Percentiles rank a stretch among this genome's conserved stretches.
Evolutionary conservation across 1,140 invertebrate species (phyloP).

Genomic region (Nebria ingens): DNA sequence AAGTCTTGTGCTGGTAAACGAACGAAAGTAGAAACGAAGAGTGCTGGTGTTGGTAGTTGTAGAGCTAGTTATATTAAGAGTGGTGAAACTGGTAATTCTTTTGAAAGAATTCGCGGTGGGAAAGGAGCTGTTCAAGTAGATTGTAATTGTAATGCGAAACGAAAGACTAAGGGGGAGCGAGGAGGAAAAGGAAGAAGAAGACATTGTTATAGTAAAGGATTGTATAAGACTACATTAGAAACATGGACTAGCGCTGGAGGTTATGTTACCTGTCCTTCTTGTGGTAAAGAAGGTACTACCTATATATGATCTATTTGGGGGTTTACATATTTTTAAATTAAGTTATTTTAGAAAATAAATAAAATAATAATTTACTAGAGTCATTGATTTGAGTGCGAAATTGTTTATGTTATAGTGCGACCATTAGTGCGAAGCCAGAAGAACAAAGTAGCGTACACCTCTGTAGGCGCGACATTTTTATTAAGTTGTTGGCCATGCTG

Average conservation of each 20-base stretch:
- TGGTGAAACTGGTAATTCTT: no score
- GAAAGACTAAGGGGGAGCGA: no score
- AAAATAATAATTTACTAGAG: no score
- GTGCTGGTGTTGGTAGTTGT: no score
- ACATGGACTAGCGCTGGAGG: background rate
- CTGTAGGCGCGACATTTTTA: background rate
- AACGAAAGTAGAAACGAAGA: background rate
- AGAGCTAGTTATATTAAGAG: no score
- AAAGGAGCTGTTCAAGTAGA: background rate
- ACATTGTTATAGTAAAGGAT: background rate
- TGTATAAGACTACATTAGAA: background rate
- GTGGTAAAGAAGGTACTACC: background rate
- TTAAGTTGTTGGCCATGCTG: background rate
- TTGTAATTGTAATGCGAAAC: background rate
- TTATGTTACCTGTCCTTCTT: background rate
- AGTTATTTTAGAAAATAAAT: no score
- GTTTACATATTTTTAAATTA: no score
- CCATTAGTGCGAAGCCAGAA: background rate
- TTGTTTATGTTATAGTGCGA: background rate
- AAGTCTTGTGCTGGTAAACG: background rate
- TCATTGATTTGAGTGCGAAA: no score
- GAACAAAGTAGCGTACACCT: background rate
- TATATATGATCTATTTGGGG: no score
- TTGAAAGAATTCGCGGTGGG: background rate
- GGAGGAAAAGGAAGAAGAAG: background rate